Percentiles rank a stretch among this genome's conserved stretches.
Evolutionary conservation across 2,797 vertebrate genomes (phyloP).

Genomic region (Gambelia wislizenii): DNA sequence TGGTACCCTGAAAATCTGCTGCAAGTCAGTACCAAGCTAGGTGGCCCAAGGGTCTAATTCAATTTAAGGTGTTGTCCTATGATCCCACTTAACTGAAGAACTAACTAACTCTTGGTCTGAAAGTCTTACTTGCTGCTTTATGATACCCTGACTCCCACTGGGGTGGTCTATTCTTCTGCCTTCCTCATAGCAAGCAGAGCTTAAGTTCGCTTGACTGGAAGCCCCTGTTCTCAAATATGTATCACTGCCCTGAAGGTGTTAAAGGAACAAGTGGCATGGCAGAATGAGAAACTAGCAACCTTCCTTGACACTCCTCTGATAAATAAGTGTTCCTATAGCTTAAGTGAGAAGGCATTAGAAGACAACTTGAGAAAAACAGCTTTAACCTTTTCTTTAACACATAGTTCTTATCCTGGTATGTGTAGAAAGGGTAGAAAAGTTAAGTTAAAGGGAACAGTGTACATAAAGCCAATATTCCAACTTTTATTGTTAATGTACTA

Average conservation of each 20-base stretch:
- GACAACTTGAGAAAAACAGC: slow-evolving; percentile 24
- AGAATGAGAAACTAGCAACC: slow-evolving; percentile 2
- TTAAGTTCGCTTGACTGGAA: background rate
- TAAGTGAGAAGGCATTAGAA: slow-evolving; percentile 19
- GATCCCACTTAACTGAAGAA: background rate
- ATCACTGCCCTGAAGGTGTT: background rate
- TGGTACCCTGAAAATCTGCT: background rate
- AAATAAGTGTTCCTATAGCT: slow-evolving; percentile 4
- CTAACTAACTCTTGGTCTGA: background rate
- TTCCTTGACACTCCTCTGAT: slow-evolving; percentile 9
- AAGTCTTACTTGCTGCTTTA: background rate
- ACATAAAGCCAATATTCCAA: background rate
- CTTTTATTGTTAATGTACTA: background rate
- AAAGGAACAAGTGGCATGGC: slow-evolving; percentile 5
- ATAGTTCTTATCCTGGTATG: slow-evolving; percentile 21
- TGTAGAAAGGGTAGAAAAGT: background rate
- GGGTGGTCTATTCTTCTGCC: background rate
- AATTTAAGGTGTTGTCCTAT: background rate
- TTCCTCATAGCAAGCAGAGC: background rate
- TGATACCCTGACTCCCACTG: background rate
- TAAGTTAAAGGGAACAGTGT: background rate
- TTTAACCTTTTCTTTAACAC: slow-evolving; percentile 21
- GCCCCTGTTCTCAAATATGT: background rate
- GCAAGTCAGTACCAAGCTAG: background rate
- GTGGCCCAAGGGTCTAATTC: background rate